Evolutionary conservation across 2,888 invertebrate species (phyloP).

Genomic region (Dione juno): DNA sequence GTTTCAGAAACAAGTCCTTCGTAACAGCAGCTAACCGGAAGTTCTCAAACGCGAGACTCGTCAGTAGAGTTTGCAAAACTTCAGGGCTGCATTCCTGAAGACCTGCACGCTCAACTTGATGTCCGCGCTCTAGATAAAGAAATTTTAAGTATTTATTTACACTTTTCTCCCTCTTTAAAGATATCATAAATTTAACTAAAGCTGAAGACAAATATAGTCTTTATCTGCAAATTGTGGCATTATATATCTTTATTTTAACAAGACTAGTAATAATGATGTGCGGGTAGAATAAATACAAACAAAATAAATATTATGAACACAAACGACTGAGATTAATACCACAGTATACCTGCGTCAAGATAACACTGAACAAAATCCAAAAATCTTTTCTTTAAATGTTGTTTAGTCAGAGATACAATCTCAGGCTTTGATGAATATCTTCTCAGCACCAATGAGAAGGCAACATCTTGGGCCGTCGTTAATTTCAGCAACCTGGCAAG

Average conservation of each 20-base stretch:
- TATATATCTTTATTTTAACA: neutral
- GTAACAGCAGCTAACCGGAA: slow-evolving; percentile 88
- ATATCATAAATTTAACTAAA: neutral
- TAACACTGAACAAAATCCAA: slow-evolving; percentile 94
- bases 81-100: slow-evolving; percentile 96
- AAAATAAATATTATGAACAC: neutral
- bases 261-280: neutral
- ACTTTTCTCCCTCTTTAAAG: neutral
- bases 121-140: slow-evolving; percentile 82
- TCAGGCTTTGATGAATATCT: slow-evolving; percentile 91
- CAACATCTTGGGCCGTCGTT: slow-evolving; percentile 95
- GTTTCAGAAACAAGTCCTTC: slow-evolving; percentile 91
- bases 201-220: no score
- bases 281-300: neutral
- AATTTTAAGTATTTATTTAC: slow-evolving; percentile 4
- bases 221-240: neutral
- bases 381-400: slow-evolving; percentile 91
- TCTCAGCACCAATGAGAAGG: slow-evolving; percentile 92
- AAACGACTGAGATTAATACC: neutral
- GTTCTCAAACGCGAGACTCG: slow-evolving; percentile 84
- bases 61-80: slow-evolving; percentile 92
- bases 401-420: slow-evolving; percentile 87
- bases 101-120: slow-evolving; percentile 89
- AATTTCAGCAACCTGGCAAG: slow-evolving; percentile 93
- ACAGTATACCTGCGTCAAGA: slow-evolving; percentile 88